These are phyloP conservation scores for Ploceus nigricollis DNA, from an alignment of 2,113 vertebrate genomes.

Conservation along the genomic window DNA sequence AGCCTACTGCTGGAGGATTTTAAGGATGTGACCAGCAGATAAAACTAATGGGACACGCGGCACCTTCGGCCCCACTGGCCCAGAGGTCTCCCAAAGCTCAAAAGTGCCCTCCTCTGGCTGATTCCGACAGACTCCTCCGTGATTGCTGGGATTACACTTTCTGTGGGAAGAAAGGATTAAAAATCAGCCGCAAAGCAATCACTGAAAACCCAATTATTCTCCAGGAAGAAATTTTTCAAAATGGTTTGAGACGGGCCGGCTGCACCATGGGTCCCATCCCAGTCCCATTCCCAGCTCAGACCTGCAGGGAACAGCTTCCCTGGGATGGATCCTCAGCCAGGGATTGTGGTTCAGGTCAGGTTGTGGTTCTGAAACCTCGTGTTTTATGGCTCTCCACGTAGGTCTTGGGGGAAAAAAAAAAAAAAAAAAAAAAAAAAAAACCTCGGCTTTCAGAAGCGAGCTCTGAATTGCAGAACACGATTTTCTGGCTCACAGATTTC, in stretches of 20 bases:
- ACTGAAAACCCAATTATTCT: background rate
- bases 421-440: background rate
- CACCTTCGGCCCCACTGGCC: conserved; percentile 16
- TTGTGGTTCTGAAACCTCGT: background rate
- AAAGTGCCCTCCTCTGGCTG: conserved; percentile 70
- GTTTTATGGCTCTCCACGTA: background rate
- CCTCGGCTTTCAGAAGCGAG: background rate
- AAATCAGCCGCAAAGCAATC: background rate
- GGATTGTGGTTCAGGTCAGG: background rate
- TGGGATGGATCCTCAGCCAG: background rate
- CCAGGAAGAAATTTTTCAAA: background rate
- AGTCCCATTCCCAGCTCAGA: background rate
- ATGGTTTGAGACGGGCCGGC: background rate
- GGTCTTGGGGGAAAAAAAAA: background rate
- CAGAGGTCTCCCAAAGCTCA: conserved; percentile 56
- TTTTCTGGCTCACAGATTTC: conserved; percentile 43
- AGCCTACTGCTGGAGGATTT: background rate
- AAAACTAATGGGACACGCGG: background rate
- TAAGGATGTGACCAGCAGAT: background rate
- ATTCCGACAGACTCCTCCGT: conserved; percentile 29
- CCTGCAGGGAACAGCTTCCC: background rate
- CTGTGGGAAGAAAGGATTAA: background rate
- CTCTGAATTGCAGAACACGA: conserved; percentile 7
- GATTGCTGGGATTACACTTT: background rate
- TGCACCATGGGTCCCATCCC: background rate